Evolutionary conservation across 53 echinoderm and acorn worm genomes (phyloP).

Genomic region (Temnopleurus reevesii): DNA sequence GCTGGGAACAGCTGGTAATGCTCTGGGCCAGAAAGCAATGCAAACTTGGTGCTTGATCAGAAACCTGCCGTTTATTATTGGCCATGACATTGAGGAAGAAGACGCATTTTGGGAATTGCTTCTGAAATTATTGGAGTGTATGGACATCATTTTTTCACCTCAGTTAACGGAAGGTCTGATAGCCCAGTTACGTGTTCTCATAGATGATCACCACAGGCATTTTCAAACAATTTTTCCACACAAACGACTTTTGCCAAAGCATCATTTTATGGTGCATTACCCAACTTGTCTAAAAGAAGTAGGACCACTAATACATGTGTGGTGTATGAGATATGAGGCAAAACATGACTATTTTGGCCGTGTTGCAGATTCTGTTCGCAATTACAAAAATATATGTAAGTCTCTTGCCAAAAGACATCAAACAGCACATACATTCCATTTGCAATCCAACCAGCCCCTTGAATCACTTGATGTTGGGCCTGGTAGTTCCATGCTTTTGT

Average conservation of each 20-base stretch:
- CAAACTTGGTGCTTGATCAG: slow-evolving; percentile 63
- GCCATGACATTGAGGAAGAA: slow-evolving; percentile 34
- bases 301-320: slow-evolving; percentile 66
- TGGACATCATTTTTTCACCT: slow-evolving; percentile 69
- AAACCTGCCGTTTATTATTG: slow-evolving; percentile 65
- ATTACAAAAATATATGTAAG: slow-evolving; percentile 65
- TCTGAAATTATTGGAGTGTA: slow-evolving; percentile 63
- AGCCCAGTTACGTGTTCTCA: slow-evolving; percentile 52
- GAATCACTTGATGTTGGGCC: slow-evolving; percentile 53
- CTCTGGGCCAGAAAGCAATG: slow-evolving; percentile 68
- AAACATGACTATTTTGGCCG: slow-evolving; percentile 63
- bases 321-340: slow-evolving; percentile 76
- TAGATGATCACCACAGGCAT: slow-evolving; percentile 65
- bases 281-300: slow-evolving; percentile 62
- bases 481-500: not conserved
- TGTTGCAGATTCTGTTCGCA: slow-evolving; percentile 40
- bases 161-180: slow-evolving; percentile 62
- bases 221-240: slow-evolving; percentile 55
- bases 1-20: slow-evolving; percentile 24
- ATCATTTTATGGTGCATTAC: slow-evolving; percentile 74
- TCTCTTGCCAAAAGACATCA: slow-evolving; percentile 59
- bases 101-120: slow-evolving; percentile 52
- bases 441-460: not conserved
- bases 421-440: slow-evolving; percentile 37
- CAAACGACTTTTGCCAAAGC: slow-evolving; percentile 54